Evolutionary conservation across 2,888 invertebrate species (phyloP).

Genomic region (Diogma glabrata): DNA sequence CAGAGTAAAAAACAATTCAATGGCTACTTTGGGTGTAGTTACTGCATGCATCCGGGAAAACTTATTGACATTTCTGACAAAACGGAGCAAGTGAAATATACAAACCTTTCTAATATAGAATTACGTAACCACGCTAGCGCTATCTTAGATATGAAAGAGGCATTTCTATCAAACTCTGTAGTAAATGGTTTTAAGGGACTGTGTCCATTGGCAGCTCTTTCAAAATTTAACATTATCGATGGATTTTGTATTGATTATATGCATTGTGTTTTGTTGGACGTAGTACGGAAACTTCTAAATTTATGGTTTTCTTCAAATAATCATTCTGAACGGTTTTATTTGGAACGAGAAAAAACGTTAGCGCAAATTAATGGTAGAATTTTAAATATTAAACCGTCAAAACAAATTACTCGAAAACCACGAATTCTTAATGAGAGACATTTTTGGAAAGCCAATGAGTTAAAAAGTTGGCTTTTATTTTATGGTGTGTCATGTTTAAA

Average conservation of each 20-base stretch:
- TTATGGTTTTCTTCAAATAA: not conserved
- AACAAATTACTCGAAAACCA: not conserved
- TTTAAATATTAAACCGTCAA: not conserved
- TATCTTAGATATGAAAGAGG: not conserved
- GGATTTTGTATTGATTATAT: conserved; percentile 6
- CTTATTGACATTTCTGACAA: not conserved
- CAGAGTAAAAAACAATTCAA: not conserved
- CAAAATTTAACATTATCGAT: conserved; percentile 1
- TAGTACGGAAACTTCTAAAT: not conserved
- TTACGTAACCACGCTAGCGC: not conserved
- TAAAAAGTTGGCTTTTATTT: not conserved
- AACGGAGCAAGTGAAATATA: not conserved
- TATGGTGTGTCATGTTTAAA: not conserved
- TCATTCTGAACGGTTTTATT: not conserved
- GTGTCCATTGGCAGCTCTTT: not conserved
- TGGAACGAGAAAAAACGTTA: not conserved
- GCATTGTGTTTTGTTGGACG: conserved; percentile 3
- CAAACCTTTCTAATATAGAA: not conserved
- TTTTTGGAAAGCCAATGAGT: conserved; percentile 4
- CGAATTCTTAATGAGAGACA: not conserved
- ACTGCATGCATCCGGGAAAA: conserved; percentile 5
- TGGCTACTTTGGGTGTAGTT: conserved; percentile 8
- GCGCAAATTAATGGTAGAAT: not conserved
- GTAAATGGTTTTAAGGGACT: conserved; percentile 5
- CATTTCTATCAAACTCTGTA: not conserved